Percentiles rank a stretch among this genome's conserved stretches.
phyloP scores from a whole-genome alignment of 2,797 vertebrate genomes.

The Thripadectes ignobilis region DNA sequence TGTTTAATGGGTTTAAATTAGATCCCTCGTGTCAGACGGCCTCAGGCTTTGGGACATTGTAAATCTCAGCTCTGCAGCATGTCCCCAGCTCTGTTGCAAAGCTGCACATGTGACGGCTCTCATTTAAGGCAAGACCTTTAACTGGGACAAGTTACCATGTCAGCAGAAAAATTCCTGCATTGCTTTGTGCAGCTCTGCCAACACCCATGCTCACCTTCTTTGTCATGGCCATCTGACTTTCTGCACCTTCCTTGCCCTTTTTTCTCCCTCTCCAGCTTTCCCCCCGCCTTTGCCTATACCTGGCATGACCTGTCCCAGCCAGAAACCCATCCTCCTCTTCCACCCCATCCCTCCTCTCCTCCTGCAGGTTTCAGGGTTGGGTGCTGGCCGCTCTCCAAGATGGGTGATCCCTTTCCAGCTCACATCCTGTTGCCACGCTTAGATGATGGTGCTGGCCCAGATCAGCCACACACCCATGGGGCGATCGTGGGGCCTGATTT shows the following conservation, averaged over 20 bases:
- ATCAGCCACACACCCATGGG: neutral
- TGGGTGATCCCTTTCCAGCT: slow-evolving; percentile 26
- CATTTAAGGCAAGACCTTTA: neutral
- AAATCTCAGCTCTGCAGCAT: neutral
- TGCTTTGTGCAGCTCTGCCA: neutral
- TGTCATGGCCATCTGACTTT: neutral
- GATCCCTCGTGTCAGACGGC: neutral
- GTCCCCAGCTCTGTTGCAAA: neutral
- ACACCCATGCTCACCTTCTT: neutral
- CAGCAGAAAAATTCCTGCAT: neutral
- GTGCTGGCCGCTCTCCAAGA: neutral
- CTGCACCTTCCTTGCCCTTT: neutral
- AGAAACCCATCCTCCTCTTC: neutral
- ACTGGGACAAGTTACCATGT: neutral
- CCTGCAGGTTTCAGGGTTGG: slow-evolving; percentile 42
- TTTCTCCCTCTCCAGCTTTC: neutral
- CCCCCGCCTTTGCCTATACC: neutral
- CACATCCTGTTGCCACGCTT: slow-evolving; percentile 45
- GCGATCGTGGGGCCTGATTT: neutral
- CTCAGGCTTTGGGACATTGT: neutral
- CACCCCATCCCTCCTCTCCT: neutral
- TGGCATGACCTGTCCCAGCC: neutral
- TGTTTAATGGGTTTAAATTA: slow-evolving; percentile 43
- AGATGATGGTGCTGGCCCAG: neutral
- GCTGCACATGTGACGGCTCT: neutral